Evolutionary conservation across 2,113 vertebrate species (phyloP).

Genomic region (Chionis minor): DNA sequence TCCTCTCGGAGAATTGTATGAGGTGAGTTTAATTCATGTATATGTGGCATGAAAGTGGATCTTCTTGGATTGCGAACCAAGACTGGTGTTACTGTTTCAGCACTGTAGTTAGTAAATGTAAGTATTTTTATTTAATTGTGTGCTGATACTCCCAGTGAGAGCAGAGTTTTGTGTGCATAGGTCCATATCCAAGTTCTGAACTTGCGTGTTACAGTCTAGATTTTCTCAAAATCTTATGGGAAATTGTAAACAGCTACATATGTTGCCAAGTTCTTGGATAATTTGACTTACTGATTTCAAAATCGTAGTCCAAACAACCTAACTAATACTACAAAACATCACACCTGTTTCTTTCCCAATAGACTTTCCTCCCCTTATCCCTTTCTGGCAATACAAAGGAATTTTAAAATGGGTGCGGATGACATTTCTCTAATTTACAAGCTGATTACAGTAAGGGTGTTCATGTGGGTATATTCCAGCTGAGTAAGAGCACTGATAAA

Average conservation of each 20-base stretch:
- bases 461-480: neutral
- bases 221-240: neutral
- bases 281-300: neutral
- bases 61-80: neutral
- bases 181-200: neutral
- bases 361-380: neutral
- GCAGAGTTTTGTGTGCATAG: neutral
- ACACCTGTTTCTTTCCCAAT: neutral
- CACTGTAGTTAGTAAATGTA: neutral
- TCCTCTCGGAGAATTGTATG: neutral
- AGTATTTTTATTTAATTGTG: neutral
- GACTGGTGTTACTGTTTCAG: neutral
- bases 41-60: neutral
- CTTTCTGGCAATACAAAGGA: neutral
- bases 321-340: neutral
- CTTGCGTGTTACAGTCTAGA: neutral
- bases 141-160: neutral
- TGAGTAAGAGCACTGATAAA: slow-evolving; percentile 17
- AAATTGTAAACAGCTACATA: neutral
- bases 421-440: neutral
- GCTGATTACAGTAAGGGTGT: neutral
- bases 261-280: neutral
- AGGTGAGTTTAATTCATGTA: neutral
- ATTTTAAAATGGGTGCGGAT: neutral
- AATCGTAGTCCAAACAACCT: neutral